Base-by-base conservation (phyloP, 2,888 invertebrate genomes). In the Tachystola acroxantha region DNA sequence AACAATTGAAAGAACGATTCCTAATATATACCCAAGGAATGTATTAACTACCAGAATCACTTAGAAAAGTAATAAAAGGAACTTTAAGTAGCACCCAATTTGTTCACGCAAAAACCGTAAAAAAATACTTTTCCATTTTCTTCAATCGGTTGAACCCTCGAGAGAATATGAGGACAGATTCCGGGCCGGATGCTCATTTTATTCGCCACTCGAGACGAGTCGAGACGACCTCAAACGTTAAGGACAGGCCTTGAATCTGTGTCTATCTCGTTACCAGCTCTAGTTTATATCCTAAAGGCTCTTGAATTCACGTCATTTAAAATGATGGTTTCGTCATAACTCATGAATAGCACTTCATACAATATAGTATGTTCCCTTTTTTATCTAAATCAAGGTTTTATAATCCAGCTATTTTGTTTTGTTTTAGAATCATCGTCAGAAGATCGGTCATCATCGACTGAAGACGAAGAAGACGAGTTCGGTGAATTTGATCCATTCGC, bases 401-500 rank as follows among this genome's bases (percentile, higher is more conserved):
- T 42, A 31, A 33, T n/a, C 27, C 29, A 33, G 1, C 1, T 24
- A 32, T 36, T 48, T 48, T 46, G 5, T 35, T 46, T 79, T 70
- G 66, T 81, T 76, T 12, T 54, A 86, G 86, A 86, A 70, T 74
- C 86, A 44, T 74, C 77, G 41, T 76, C 81, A 34, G 82, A 81
- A 46, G 80, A 80, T 48, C 72, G 73, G 37, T 61, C 76, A 62
- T 88, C 90, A 28, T 64, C 80, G 65, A 89, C 90, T 43, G 85
- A 87, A 34, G 89, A 89, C 42, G 90, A 86, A 37, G 90, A 89
- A 61, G 90, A 90, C 74, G 88, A 88, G 48, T 86, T 87, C 42
- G 79, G 87, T n/a, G 86, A 85, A 56, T 84, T 86, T 40, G 84
- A 80, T 60, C 81, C 78, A 22, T 85, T 82, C 48, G 82, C 81